Conservation (phyloP, 2,113 vertebrate genomes). For the Centropus bengalensis region DNA sequence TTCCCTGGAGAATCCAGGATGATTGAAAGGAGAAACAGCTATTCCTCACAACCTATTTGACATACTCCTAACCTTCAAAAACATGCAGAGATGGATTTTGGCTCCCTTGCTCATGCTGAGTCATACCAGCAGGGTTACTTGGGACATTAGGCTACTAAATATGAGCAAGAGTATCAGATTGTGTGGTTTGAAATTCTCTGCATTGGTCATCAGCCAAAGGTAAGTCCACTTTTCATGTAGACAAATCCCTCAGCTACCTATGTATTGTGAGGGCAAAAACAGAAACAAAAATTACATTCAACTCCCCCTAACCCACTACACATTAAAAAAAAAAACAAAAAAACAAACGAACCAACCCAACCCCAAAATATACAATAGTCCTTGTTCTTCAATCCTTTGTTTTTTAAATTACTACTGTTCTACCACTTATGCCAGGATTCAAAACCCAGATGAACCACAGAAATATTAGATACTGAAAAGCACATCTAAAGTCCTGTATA, state of each 20-base stretch:
- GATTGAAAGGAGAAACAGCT: neutral
- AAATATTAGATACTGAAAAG: neutral
- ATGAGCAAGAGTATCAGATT: slow-evolving; percentile 51
- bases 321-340: neutral
- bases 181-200: slow-evolving; percentile 44
- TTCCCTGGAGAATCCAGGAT: neutral
- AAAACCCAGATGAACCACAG: neutral
- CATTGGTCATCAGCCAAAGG: slow-evolving; percentile 47
- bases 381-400: neutral
- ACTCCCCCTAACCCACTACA: neutral
- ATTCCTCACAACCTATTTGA: neutral
- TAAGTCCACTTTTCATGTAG: neutral
- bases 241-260: neutral
- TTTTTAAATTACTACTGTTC: neutral
- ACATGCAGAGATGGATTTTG: slow-evolving; percentile 21
- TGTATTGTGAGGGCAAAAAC: neutral
- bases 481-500: neutral
- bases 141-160: slow-evolving; percentile 46
- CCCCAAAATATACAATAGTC: neutral
- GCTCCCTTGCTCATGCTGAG: slow-evolving; percentile 40
- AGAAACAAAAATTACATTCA: neutral
- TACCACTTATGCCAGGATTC: neutral
- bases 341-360: neutral
- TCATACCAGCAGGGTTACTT: neutral
- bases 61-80: slow-evolving; percentile 60